A percentile compares a stretch with the other conserved stretches of the same genome.
Conservation (phyloP, 2,888 invertebrate species). For the Drosophila pegasa region DNA sequence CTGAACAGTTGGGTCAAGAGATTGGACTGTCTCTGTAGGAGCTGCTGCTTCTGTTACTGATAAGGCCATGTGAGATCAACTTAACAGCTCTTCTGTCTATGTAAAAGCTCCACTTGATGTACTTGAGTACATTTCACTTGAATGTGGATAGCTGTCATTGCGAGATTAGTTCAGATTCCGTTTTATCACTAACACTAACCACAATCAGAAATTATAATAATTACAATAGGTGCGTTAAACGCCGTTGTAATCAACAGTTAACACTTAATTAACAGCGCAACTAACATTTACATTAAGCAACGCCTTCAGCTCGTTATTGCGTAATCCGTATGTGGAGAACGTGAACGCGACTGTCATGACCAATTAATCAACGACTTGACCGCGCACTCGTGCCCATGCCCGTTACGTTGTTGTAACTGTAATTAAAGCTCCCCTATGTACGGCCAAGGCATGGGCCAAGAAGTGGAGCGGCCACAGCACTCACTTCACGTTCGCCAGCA, state of each 20-base stretch:
- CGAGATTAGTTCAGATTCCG: slow-evolving; percentile 4
- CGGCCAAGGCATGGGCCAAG: slow-evolving; percentile 17
- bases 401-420: slow-evolving; percentile 55
- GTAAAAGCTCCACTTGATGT: not conserved
- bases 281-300: slow-evolving; percentile 19
- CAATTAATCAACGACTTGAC: slow-evolving; percentile 69
- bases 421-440: slow-evolving; percentile 60
- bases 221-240: not conserved
- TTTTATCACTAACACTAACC: not conserved
- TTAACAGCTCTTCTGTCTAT: not conserved
- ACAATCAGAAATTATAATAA: not conserved
- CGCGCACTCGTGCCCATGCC: slow-evolving; percentile 23
- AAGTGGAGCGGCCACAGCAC: slow-evolving; percentile 25
- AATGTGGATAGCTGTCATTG: not conserved
- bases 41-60: slow-evolving; percentile 8
- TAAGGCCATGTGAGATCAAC: slow-evolving; percentile 24
- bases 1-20: not conserved
- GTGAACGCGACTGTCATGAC: slow-evolving; percentile 37
- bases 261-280: slow-evolving; percentile 4
- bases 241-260: not conserved
- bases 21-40: not conserved
- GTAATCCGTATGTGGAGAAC: slow-evolving; percentile 47
- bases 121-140: not conserved
- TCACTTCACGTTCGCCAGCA: slow-evolving; percentile 40
- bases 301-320: slow-evolving; percentile 51